Percentiles rank a stretch among this genome's conserved stretches.
Evolutionary conservation across 2,797 vertebrate species (phyloP).

Genomic region (Babyrousa celebensis): DNA sequence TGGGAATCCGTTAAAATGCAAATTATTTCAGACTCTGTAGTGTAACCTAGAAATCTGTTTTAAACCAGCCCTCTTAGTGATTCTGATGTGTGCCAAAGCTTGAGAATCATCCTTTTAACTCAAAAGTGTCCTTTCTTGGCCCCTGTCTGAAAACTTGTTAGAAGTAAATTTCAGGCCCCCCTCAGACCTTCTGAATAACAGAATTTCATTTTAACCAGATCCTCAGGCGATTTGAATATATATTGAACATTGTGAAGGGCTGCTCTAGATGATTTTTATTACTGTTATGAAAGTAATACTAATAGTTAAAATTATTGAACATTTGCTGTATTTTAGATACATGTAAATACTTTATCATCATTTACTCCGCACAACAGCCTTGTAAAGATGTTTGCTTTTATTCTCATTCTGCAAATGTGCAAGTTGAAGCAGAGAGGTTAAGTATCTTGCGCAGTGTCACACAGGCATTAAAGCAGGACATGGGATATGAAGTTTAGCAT

Average conservation of each 20-base stretch:
- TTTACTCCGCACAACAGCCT: not conserved
- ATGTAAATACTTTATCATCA: not conserved
- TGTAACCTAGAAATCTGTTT: constrained; percentile 2
- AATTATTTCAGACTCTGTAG: not conserved
- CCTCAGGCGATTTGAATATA: not conserved
- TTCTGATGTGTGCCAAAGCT: not conserved
- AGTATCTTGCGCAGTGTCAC: not conserved
- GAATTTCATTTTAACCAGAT: constrained; percentile 21
- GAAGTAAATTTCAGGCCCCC: constrained; percentile 13
- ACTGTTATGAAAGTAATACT: constrained; percentile 3
- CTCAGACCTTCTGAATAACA: not conserved
- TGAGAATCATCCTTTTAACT: not conserved
- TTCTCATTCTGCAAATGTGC: not conserved
- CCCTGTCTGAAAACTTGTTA: not conserved
- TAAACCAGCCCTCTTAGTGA: not conserved
- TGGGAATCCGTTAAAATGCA: not conserved
- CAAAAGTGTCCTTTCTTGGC: not conserved
- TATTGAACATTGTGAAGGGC: not conserved
- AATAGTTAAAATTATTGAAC: constrained; percentile 4
- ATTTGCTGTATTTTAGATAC: not conserved
- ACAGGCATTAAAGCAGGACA: not conserved
- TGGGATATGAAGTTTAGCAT: not conserved
- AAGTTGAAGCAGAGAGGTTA: constrained; percentile 7
- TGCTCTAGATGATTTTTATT: constrained; percentile 5
- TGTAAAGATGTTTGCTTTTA: not conserved